Evolutionary conservation across 2,888 invertebrate genomes (phyloP), one percentile per base, ranked within the genome.

Genomic region (Leptogaster cylindrica): DNA sequence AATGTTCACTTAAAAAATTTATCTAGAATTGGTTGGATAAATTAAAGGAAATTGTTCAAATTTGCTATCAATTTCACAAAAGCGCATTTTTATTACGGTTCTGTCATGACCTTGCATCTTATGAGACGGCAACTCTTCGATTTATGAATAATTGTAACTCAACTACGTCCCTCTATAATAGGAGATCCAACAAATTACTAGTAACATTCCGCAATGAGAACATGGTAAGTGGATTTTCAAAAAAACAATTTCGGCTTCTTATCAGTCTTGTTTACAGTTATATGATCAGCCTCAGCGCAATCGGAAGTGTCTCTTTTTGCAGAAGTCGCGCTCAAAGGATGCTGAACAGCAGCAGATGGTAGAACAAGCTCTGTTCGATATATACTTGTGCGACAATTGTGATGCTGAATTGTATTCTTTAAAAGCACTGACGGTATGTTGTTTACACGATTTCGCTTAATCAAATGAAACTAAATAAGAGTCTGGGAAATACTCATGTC

Each of bases 181-280:
- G 86, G 74, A 84, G 85, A 52, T 86, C 84, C 70, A 86, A 87
- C 70, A 86, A 87, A 73, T 82, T 90, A 27, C 78, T 90, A 67
- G 89, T 90, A 16, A 90, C 90, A 70, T 90, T 90, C 80, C 85
- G 90, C 52, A 90, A 90, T 81, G 89, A 89, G 76, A 89, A 90
- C 76, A 84, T 89, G 82, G 86, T 86, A 76, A 84, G 77, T 82
- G 82, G 70, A 31, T 8, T n/a, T 20, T 48, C n/a, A 14, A 3
- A 2, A 16, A 48, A 36, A 23, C n/a, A 33, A 20, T 28, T 39
- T 23, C 8, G 10, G 14, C 63, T 66, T 64, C 18, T n/a, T n/a
- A n/a, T n/a, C n/a, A n/a, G n/a, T n/a, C n/a, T n/a, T n/a, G n/a
- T 28, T 75, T 74, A 7, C 66, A 81, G 80, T 77, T 80, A 28